Evolutionary conservation across 2,888 invertebrate species (phyloP).

Genomic region (Trimorus sp.): DNA sequence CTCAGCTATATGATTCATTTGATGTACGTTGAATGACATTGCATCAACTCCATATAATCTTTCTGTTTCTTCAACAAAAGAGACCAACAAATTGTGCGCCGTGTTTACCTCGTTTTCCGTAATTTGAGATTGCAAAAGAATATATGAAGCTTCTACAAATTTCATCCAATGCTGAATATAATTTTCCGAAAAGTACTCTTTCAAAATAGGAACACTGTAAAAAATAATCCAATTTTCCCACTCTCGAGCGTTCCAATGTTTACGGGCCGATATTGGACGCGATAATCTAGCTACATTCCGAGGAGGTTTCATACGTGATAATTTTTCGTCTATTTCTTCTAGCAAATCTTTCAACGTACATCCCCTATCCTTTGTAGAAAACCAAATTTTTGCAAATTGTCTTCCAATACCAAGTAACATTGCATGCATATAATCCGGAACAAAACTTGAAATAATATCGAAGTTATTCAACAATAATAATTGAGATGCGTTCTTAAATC

Average conservation of each 20-base stretch:
- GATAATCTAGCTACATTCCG: constrained; percentile 26
- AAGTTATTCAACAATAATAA: constrained; percentile 44
- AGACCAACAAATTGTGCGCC: constrained; percentile 18
- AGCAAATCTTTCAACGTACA: constrained; percentile 3
- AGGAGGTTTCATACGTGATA: constrained; percentile 28
- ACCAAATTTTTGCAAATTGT: constrained; percentile 58
- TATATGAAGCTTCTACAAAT: constrained; percentile 15
- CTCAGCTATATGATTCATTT: constrained; percentile 5
- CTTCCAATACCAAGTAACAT: constrained; percentile 54
- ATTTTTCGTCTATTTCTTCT: constrained; percentile 5
- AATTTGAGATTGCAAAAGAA: constrained; percentile 8
- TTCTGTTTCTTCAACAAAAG: constrained; percentile 19
- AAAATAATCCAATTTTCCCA: constrained; percentile 17
- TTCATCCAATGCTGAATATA: constrained; percentile 7
- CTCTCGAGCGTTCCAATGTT: constrained; percentile 40
- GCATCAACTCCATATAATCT: constrained; percentile 9
- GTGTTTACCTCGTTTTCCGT: constrained; percentile 10
- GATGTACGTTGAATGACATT: constrained; percentile 19
- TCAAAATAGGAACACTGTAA: constrained; percentile 32
- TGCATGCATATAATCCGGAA: constrained; percentile 65
- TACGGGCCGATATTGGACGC: constrained; percentile 19
- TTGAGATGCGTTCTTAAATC: constrained; percentile 38
- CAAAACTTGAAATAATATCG: constrained; percentile 58
- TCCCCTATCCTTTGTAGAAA: background rate
- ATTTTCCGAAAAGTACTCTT: background rate